Evolutionary conservation across 2,113 vertebrate genomes (phyloP).

Genomic region (Vireo altiloquus): DNA sequence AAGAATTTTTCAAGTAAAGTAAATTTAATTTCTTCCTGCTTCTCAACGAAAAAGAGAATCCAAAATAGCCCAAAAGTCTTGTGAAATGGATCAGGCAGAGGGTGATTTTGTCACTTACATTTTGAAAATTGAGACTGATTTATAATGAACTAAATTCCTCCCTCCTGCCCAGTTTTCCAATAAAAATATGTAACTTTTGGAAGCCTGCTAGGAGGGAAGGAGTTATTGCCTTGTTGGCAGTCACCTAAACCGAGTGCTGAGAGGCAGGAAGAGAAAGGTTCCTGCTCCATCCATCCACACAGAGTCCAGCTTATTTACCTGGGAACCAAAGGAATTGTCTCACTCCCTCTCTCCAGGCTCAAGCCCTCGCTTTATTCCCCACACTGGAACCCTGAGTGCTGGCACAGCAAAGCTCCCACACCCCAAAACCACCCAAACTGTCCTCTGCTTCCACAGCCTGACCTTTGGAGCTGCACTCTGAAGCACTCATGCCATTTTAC

Average conservation of each 20-base stretch:
- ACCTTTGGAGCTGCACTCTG: accelerated
- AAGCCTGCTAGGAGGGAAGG: background rate
- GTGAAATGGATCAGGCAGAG: background rate
- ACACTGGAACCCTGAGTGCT: accelerated
- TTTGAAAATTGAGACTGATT: background rate
- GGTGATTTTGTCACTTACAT: background rate
- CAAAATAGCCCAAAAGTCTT: background rate
- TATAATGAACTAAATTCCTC: background rate
- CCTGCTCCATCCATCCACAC: background rate
- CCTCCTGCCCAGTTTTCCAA: background rate
- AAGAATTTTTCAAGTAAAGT: background rate
- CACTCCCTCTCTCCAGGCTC: background rate
- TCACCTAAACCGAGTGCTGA: background rate
- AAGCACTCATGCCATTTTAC: accelerated
- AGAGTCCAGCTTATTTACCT: background rate
- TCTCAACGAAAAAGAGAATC: background rate
- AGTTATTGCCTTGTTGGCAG: background rate
- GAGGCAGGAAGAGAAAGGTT: background rate
- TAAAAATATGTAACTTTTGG: background rate
- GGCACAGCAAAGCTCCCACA: background rate
- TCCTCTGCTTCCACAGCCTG: background rate
- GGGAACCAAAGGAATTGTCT: background rate
- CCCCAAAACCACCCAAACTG: accelerated
- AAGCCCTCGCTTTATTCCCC: background rate
- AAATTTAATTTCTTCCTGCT: background rate